Evolutionary conservation across 2,797 vertebrate genomes (phyloP), one percentile per base, ranked within the genome.

Genomic region (Phoebastria nigripes): DNA sequence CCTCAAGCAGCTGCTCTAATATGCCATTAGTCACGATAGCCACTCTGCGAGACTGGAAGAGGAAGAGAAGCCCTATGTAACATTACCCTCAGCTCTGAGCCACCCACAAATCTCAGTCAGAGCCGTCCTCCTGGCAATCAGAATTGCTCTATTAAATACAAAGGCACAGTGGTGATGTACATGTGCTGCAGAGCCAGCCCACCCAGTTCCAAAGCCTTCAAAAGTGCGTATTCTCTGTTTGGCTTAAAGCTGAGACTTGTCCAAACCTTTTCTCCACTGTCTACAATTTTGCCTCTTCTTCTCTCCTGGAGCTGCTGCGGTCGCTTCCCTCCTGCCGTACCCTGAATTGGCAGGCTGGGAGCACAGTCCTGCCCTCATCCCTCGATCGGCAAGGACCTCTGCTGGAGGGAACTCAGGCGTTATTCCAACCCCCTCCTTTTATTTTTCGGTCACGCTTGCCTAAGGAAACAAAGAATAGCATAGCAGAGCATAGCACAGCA

Each of bases 351-450:
- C 28, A 3, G 35, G 39, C 47, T 74, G 1, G 7, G 33, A 85
- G 63, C 47, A 1, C 21, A 2, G 0, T 33, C 66, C 54, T 15
- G n/a, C 24, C 1, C 46, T 55, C 73, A 89, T 94, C 61, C 61
- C 82, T 70, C 28, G 86, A 19, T 10, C 59, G 0, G 28, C 80
- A 58, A 62, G 74, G 96, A 56, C 95, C 89, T 93, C 96, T 95
- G n/a, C 80, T 28, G 95, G 91, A 84, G 69, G 52, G 61, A 81
- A 11, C 29, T 33, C 47, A 1, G 44, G 15, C 0, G 0, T 47
- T 37, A 14, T 13, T 33, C 44, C 42, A 41, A 42, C 8, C 3
- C 4, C 18, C 5, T 15, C 54, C 31, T 28, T 17, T 15, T 35
- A 37, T 20, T 79, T 58, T 58, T 35, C 1, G 1, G 10, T 62